Percentiles rank a stretch among this genome's conserved stretches.
Evolutionary conservation across 1,140 invertebrate genomes (phyloP).

Genomic region (Formica exsecta): DNA sequence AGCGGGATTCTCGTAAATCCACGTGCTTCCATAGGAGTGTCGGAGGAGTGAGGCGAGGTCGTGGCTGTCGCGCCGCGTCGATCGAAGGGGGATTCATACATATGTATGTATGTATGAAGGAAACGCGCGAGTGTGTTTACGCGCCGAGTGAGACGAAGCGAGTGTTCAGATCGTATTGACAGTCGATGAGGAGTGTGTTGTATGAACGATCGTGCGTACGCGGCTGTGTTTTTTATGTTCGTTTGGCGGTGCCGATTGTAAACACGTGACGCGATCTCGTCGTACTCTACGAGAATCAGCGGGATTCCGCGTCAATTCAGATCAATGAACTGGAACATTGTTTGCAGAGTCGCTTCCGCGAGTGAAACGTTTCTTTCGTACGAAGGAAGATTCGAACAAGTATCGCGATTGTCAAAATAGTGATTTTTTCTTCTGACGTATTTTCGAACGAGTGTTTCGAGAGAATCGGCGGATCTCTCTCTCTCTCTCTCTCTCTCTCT

Average conservation of each 20-base stretch:
- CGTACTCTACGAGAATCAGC: background rate
- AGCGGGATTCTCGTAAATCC: constrained; percentile 32
- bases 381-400: background rate
- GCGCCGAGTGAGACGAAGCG: constrained; percentile 3
- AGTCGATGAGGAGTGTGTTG: constrained; percentile 42
- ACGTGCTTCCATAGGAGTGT: constrained; percentile 43
- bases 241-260: constrained; percentile 12
- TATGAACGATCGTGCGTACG: constrained; percentile 11
- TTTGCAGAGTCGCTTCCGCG: background rate
- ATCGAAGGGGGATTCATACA: constrained; percentile 22
- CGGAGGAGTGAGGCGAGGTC: constrained; percentile 29
- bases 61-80: constrained; percentile 14
- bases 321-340: background rate
- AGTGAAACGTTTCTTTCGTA: background rate
- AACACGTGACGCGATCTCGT: constrained; percentile 13
- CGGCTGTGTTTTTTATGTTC: background rate
- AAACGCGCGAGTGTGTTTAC: constrained; percentile 15
- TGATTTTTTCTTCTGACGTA: background rate
- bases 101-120: background rate
- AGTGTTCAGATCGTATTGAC: constrained; percentile 39
- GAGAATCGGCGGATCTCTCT: background rate
- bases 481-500: too few relatives aligned
- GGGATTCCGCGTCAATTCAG: background rate
- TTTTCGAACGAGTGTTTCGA: background rate
- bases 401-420: background rate